Evolutionary conservation across 1,140 invertebrate genomes (phyloP), one percentile per base, ranked within the genome.

Genomic region (Drosophila nigrodunni): DNA sequence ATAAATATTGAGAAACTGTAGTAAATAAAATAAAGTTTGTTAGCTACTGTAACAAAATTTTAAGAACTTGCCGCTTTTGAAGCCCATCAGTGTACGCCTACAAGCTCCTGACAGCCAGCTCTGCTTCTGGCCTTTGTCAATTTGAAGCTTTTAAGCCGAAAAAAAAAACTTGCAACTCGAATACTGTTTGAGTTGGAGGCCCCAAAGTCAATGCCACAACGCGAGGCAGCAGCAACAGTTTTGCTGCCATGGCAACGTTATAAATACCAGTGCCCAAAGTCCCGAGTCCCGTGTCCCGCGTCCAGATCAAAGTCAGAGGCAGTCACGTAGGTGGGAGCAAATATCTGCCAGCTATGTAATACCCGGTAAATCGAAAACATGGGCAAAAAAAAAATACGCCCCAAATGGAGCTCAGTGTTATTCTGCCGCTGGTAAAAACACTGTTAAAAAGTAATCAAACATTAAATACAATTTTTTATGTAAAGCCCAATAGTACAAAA

Each of bases 241-340:
- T 75, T 71, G 60, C 71, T 75, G 67, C 59, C 67, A 39, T 37
- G 39, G 44, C 55, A 69, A 9, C 43, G 58, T 18, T 30, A 30
- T 30, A 30, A 30, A 30, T 4, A 21, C 21, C 41, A 13, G 13
- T 10, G 13, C n/a, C 34, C 13, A 18, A 4, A 41, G 46, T 50
- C 43, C 3, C 10, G 5, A 21, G 61, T 57, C 8, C 25, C n/a
- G 62, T 46, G 72, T 62, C 60, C 25, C n/a, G 62, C 55, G 72
- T 62, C 60, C 60, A 72, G 54, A 72, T 76, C 74, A 76, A 76
- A 76, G 73, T 58, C 59, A 50, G 35, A 44, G 43, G 37, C 59
- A 78, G 82, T 69, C 82, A 86, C 82, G 82, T 89, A 80, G 85
- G 73, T 87, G 83, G 83, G 74, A 80, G 69, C 85, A 88, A 85